Base-by-base conservation (phyloP, 2,113 vertebrate species). In the Chionis minor region DNA sequence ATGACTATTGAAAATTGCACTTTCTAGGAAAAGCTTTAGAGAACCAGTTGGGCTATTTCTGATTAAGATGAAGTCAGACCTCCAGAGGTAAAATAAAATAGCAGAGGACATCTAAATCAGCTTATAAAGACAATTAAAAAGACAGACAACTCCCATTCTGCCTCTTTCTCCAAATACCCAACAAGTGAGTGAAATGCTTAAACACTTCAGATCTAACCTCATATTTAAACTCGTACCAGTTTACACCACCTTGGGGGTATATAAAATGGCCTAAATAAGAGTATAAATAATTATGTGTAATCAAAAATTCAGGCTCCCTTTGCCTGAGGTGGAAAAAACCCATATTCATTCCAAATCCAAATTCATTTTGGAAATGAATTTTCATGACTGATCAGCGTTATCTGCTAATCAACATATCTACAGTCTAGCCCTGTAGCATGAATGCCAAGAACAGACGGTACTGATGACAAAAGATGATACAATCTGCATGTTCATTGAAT, bases 291-390 rank as follows among this genome's bases (percentile, higher is more conserved):
- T 96, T 94, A 92, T 8, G 24, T 58, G 55, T 86, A 96, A 96
- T 95, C 90, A 94, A 90, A 95, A 96, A 92, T 90, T 93, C 81
- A 91, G 87, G 30, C 42, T 96, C 55, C 56, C 44, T 93, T 96
- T 93, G 97, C 96, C 95, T 49, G 91, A 96, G 94, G 96, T 93
- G 47, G 80, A 44, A 74, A 92, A 88, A 88, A 14, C 0, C 7
- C 16, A 71, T 67, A 71, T 54, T 94, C 62, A 54, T 96, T 96
- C 90, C 90, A 96, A 94, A 95, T 92, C 81, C 81, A 94, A 82
- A 91, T 88, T 95, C 40, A 96, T 95, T 96, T 96, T 96, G 81
- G 84, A 92, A 94, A 94, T 96, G 74, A 97, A 97, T 97, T 96
- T 97, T 97, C 97, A 94, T 97, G 95, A 94, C 94, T 86, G 93